A percentile compares a stretch with the other conserved stretches of the same genome.
Conservation (phyloP, 2,888 invertebrate species). For the Eristalis pertinax region DNA sequence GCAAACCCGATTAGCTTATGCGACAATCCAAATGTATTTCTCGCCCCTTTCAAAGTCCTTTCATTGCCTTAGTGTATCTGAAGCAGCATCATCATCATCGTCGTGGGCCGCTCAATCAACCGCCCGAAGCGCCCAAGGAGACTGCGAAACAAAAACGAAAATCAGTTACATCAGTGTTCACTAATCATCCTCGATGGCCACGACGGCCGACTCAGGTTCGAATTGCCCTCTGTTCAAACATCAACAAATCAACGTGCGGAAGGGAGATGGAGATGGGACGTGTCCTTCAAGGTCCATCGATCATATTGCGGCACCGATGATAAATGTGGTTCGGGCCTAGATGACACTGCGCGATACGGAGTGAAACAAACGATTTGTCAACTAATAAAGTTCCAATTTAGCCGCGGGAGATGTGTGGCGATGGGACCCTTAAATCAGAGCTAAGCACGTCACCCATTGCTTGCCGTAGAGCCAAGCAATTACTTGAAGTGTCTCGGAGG, state of each 20-base stretch:
- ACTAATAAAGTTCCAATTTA: slow-evolving; percentile 25
- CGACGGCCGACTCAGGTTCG: background rate
- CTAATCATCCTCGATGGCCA: background rate
- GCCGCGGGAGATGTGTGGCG: background rate
- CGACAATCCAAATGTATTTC: background rate
- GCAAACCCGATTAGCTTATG: slow-evolving; percentile 4
- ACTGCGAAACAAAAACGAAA: background rate
- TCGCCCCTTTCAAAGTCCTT: background rate
- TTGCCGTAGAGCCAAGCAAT: no score
- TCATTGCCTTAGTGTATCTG: background rate
- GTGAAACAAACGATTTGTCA: slow-evolving; percentile 29
- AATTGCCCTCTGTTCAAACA: slow-evolving; percentile 17
- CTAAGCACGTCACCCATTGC: background rate
- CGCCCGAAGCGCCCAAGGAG: background rate
- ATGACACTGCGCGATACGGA: background rate
- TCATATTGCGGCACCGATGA: slow-evolving; percentile 26
- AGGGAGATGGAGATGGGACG: slow-evolving; percentile 9
- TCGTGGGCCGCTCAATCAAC: slow-evolving; percentile 17
- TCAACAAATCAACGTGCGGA: slow-evolving; percentile 46
- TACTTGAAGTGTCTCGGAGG: background rate
- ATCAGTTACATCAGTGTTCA: background rate
- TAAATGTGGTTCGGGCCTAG: slow-evolving; percentile 29
- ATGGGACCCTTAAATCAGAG: background rate
- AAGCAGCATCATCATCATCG: slow-evolving; percentile 21
- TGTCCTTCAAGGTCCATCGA: slow-evolving; percentile 32